A percentile compares a stretch with the other conserved stretches of the same genome.
phyloP scores from a whole-genome alignment of 2,888 invertebrate genomes.

The Pollenia angustigena region DNA sequence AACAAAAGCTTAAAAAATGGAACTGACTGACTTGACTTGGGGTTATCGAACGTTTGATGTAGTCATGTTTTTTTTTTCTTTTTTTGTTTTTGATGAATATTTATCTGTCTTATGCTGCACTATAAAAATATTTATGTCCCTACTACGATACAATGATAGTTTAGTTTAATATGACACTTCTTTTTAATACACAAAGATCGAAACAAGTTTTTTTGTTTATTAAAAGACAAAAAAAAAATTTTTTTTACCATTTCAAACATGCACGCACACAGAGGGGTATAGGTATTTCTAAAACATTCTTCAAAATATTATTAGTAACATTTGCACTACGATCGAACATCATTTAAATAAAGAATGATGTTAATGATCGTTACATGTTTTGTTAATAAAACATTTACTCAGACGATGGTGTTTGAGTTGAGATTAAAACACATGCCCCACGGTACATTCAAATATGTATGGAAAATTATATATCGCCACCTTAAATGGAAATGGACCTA shows the following conservation, averaged over 20 bases:
- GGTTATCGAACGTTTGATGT: slow-evolving; percentile 83
- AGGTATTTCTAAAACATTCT: not conserved
- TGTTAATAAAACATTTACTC: not conserved
- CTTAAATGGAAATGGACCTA: no score
- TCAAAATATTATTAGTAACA: slow-evolving; percentile 26
- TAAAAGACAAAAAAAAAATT: slow-evolving; percentile 29
- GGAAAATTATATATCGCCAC: no score
- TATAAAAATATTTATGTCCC: not conserved
- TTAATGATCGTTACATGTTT: slow-evolving; percentile 26
- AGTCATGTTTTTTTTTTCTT: slow-evolving; percentile 76
- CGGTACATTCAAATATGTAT: no score
- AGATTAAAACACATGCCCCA: no score
- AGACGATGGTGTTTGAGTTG: not conserved
- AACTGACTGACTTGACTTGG: slow-evolving; percentile 73
- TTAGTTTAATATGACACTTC: slow-evolving; percentile 70
- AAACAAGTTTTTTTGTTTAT: slow-evolving; percentile 64
- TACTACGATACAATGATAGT: not conserved
- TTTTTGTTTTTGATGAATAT: slow-evolving; percentile 42
- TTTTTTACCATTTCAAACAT: not conserved
- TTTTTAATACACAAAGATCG: slow-evolving; percentile 18
- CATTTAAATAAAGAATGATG: slow-evolving; percentile 42
- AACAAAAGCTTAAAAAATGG: slow-evolving; percentile 49
- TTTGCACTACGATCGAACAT: slow-evolving; percentile 43
- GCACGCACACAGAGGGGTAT: not conserved
- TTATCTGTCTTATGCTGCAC: slow-evolving; percentile 4